phyloP scores from a whole-genome alignment of 2,888 invertebrate genomes.

The Lepetodrilus schrolli region DNA sequence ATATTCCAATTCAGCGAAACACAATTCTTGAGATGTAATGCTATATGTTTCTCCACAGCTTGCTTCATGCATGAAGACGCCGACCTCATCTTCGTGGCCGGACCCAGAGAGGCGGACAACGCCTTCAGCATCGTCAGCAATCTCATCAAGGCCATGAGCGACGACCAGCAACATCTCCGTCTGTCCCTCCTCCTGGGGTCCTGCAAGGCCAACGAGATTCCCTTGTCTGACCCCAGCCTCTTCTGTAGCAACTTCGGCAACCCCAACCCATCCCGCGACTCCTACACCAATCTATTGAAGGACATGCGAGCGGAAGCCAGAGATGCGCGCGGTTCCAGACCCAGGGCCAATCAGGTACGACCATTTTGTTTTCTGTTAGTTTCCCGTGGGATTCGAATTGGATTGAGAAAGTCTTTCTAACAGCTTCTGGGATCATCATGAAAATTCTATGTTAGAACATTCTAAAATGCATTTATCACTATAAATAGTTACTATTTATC shows the following conservation, averaged over 20 bases:
- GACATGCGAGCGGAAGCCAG: conserved; percentile 30
- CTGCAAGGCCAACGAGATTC: conserved; percentile 35
- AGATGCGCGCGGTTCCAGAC: conserved; percentile 38
- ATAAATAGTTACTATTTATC: too few relatives aligned
- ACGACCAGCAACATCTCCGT: conserved; percentile 11
- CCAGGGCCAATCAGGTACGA: conserved; percentile 43
- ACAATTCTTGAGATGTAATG: too few relatives aligned
- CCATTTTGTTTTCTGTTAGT: not conserved
- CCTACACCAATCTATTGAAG: conserved; percentile 35
- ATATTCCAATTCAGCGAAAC: too few relatives aligned
- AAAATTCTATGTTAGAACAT: too few relatives aligned
- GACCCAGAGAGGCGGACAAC: conserved; percentile 30
- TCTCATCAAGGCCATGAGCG: conserved; percentile 24
- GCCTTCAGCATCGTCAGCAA: conserved; percentile 34
- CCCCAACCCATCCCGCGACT: conserved; percentile 21
- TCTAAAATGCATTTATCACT: too few relatives aligned
- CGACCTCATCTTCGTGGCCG: conserved; percentile 60
- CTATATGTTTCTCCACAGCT: conserved; percentile 48
- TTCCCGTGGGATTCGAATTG: not conserved
- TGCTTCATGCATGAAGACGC: conserved; percentile 47
- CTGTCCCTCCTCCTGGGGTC: conserved; percentile 35
- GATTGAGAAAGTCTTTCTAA: too few relatives aligned
- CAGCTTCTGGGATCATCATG: too few relatives aligned
- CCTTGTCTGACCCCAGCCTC: conserved; percentile 17
- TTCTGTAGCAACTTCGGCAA: conserved; percentile 39